These are phyloP conservation scores for Chorisops tibialis DNA, from an alignment of 2,888 invertebrate species.

Conservation along the genomic window DNA sequence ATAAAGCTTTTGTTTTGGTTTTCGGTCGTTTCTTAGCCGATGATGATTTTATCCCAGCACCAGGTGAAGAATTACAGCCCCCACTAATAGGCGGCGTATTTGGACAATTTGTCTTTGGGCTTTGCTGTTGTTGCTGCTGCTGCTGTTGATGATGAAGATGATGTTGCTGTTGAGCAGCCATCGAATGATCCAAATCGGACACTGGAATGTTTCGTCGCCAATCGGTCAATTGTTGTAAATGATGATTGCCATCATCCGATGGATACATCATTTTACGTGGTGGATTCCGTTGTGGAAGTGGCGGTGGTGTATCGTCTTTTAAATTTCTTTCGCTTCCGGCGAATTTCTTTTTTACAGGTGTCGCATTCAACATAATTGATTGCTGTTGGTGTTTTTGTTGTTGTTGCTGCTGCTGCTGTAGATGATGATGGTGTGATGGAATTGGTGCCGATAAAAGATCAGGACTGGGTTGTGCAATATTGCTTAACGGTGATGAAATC, in stretches of 20 bases:
- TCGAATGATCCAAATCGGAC: slow-evolving; percentile 49
- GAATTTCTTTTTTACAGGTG: slow-evolving; percentile 47
- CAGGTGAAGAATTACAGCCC: too few relatives aligned
- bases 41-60: slow-evolving; percentile 8
- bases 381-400: slow-evolving; percentile 36
- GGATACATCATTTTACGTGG: slow-evolving; percentile 44
- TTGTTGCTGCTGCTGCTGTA: slow-evolving; percentile 15
- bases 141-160: slow-evolving; percentile 2
- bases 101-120: slow-evolving; percentile 36
- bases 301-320: slow-evolving; percentile 52
- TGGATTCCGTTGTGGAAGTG: slow-evolving; percentile 57
- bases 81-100: slow-evolving; percentile 21
- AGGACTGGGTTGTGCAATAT: slow-evolving; percentile 34
- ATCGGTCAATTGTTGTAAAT: slow-evolving; percentile 26
- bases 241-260: slow-evolving; percentile 32
- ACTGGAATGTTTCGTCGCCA: slow-evolving; percentile 41
- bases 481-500: slow-evolving; percentile 45
- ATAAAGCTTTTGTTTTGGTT: slow-evolving; percentile 50
- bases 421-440: slow-evolving; percentile 41
- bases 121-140: slow-evolving; percentile 12
- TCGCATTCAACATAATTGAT: slow-evolving; percentile 39
- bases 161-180: slow-evolving; percentile 20
- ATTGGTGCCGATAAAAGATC: slow-evolving; percentile 41
- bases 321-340: slow-evolving; percentile 44
- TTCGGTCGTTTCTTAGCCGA: slow-evolving; percentile 43